Conservation (phyloP, 2,888 invertebrate genomes). For the Sesamia inferens region DNA sequence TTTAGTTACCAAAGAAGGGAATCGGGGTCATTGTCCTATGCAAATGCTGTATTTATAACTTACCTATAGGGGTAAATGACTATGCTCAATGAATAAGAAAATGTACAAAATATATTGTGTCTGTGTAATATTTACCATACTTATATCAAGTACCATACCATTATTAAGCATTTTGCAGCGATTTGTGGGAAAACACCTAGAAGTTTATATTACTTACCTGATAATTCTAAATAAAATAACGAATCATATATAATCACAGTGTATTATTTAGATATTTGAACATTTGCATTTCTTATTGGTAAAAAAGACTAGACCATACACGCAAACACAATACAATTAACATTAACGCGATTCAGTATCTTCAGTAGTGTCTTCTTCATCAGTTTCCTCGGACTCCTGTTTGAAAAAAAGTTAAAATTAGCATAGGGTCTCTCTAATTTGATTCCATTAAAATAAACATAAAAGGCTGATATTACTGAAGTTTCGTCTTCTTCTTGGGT, state of each 20-base stretch:
- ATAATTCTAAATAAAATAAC: slow-evolving; percentile 48
- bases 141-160: slow-evolving; percentile 9
- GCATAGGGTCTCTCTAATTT: neutral
- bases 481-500: slow-evolving; percentile 80
- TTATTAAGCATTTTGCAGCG: slow-evolving; percentile 37
- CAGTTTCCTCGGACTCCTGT: slow-evolving; percentile 82
- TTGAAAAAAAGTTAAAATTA: slow-evolving; percentile 40
- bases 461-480: slow-evolving; percentile 70
- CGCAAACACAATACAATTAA: neutral
- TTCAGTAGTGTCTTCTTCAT: slow-evolving; percentile 80
- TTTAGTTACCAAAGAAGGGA: too few species aligned
- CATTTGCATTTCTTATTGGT: slow-evolving; percentile 13
- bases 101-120: slow-evolving; percentile 51
- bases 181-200: slow-evolving; percentile 13
- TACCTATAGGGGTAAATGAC: slow-evolving; percentile 19
- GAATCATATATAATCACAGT: slow-evolving; percentile 22
- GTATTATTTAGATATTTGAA: slow-evolving; percentile 43
- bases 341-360: slow-evolving; percentile 83
- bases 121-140: slow-evolving; percentile 25
- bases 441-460: neutral
- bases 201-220: neutral
- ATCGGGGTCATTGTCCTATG: neutral
- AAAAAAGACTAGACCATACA: neutral
- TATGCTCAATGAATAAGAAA: slow-evolving; percentile 51
- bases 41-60: slow-evolving; percentile 15